Conservation (phyloP, 2,113 vertebrate species). For the Pitta sordida region DNA sequence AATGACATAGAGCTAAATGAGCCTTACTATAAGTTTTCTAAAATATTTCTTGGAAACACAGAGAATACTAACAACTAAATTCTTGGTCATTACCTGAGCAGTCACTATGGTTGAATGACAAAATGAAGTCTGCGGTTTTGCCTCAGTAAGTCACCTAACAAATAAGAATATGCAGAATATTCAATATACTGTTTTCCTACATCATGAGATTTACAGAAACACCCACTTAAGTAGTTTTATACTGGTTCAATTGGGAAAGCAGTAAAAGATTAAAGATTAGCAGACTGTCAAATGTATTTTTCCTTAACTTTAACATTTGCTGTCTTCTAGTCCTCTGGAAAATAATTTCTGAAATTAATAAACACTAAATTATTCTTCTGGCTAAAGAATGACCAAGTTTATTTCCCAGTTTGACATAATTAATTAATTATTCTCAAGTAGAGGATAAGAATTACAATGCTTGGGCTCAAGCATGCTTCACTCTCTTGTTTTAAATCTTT, state of each 20-base stretch:
- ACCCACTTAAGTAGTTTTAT: neutral
- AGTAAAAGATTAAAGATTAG: neutral
- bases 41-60: neutral
- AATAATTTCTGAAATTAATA: neutral
- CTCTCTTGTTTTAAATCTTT: neutral
- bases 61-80: neutral
- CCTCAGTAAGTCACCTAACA: neutral
- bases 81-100: neutral
- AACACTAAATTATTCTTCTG: neutral
- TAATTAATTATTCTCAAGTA: neutral
- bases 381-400: neutral
- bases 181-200: neutral
- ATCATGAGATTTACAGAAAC: neutral
- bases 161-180: neutral
- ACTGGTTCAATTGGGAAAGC: neutral
- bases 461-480: neutral
- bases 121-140: neutral
- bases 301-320: neutral
- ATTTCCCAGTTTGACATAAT: neutral
- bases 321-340: neutral
- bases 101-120: neutral
- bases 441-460: neutral
- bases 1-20: neutral
- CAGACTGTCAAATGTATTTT: neutral
- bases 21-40: neutral